Percentiles rank a stretch among this genome's conserved stretches.
These are phyloP conservation scores for Xenopus borealis DNA, from an alignment of 2,113 vertebrate species.

Conservation along the genomic window DNA sequence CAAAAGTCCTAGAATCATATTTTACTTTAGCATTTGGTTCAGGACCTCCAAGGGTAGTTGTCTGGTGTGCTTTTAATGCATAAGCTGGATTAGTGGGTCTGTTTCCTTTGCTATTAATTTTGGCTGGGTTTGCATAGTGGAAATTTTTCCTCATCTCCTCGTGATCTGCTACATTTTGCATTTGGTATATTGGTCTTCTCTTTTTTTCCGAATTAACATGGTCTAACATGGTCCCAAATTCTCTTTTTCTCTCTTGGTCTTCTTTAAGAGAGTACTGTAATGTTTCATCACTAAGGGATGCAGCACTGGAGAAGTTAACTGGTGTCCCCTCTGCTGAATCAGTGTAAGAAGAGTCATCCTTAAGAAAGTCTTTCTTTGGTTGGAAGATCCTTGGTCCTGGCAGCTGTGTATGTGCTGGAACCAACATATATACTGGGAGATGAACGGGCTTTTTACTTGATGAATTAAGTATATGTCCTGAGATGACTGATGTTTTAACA, in stretches of 20 bases:
- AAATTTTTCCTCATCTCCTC: conserved; percentile 40
- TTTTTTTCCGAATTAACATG: conserved; percentile 50
- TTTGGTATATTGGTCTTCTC: neutral
- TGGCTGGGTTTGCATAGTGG: conserved; percentile 43
- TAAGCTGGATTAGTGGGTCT: rapidly evolving
- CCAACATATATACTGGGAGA: conserved; percentile 88
- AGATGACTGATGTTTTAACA: conserved; percentile 77
- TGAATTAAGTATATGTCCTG: conserved; percentile 71
- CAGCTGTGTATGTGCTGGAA: conserved; percentile 75
- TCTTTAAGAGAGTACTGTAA: conserved; percentile 74
- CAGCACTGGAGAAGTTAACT: conserved; percentile 85
- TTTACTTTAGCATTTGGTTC: conserved; percentile 1
- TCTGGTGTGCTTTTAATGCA: conserved; percentile 44
- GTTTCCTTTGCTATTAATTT: conserved; percentile 41
- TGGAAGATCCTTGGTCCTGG: conserved; percentile 63
- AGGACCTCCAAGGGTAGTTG: neutral
- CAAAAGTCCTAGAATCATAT: neutral
- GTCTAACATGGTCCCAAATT: conserved; percentile 48
- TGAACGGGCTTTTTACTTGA: conserved; percentile 73
- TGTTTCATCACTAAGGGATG: conserved; percentile 88
- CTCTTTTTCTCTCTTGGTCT: conserved; percentile 49
- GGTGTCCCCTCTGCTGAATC: conserved; percentile 89
- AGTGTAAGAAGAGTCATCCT: conserved; percentile 81
- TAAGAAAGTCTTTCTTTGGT: conserved; percentile 66
- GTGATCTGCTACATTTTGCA: neutral